These are phyloP conservation scores for Spea hammondii DNA, from an alignment of 2,797 vertebrate species.

Conservation along the genomic window DNA sequence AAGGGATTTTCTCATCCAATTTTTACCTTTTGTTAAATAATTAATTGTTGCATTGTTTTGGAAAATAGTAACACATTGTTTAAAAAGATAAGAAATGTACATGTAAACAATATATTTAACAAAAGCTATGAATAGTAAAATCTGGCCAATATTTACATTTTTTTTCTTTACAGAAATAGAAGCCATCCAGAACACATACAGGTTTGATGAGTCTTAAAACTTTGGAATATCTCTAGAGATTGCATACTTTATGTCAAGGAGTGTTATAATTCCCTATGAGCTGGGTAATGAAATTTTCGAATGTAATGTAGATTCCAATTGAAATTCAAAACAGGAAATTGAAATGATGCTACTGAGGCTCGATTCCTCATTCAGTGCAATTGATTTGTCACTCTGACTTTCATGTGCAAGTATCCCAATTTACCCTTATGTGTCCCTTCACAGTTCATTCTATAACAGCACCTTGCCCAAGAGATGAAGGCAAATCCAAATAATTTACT, in stretches of 20 bases:
- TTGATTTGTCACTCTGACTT: constrained; percentile 41
- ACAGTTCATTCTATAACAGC: constrained; percentile 44
- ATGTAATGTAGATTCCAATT: not conserved
- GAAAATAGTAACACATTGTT: too few relatives aligned
- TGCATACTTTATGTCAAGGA: constrained; percentile 35
- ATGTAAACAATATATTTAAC: too few relatives aligned
- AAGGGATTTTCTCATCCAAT: too few relatives aligned
- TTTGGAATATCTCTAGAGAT: constrained; percentile 36
- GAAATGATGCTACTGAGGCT: constrained; percentile 35
- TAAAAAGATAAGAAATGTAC: too few relatives aligned
- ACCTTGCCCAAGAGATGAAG: constrained; percentile 39
- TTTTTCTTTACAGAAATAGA: not conserved
- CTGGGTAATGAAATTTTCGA: constrained; percentile 25
- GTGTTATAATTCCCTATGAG: constrained; percentile 29
- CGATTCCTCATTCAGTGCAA: constrained; percentile 25
- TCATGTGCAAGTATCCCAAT: not conserved
- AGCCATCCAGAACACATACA: not conserved
- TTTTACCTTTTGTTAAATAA: too few relatives aligned
- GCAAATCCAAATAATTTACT: constrained; percentile 41
- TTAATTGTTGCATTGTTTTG: too few relatives aligned
- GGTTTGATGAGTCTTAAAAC: constrained; percentile 41
- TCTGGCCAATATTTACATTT: not conserved
- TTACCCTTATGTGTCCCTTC: constrained; percentile 13
- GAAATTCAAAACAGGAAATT: constrained; percentile 34
- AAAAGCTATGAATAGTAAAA: not conserved